Base-by-base conservation (phyloP, 2,113 vertebrate species). In the Aptenodytes patagonicus region DNA sequence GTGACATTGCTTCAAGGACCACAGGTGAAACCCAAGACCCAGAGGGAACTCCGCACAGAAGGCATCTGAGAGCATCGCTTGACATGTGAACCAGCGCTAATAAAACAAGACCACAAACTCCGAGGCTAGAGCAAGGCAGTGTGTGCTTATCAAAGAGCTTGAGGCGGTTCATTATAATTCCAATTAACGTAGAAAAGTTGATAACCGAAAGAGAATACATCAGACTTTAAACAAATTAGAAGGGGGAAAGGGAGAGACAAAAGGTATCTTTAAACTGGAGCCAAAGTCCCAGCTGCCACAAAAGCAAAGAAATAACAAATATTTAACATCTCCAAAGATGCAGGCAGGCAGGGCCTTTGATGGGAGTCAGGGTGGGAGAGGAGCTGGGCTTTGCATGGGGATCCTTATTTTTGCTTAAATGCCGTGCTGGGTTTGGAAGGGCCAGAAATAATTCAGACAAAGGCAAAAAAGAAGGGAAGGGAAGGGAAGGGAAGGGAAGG, bases 1-100 rank as follows among this genome's bases (percentile, higher is more conserved):
- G 3, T 84, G 93, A 94, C 92, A 51, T 89, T 92, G 94, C 95
- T 70, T 90, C 77, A 87, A 93, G 76, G 92, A 93, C 16, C 83
- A 7, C 7, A 1, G 42, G 75, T 13, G 87, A 96, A 87, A 96
- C 58, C 51, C 32, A 13, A 95, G 61, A 49, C 7, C 25, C 40
- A 32, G 31, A 54, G 60, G 95, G 82, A 54, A 85, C 80, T 34
- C 93, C 22, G 0, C 40, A 7, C 24, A 11, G 80, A 11, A 38
- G 51, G 16, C 22, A 40, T 13, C 72, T 0, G 51, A 44, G 72
- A 54, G 64, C 69, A 55, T 69, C 16, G 2, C 68, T 62, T 15
- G 15, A 20, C 60, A 73, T n/a, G 9, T 34, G 87, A 60, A 42
- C 29, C 7, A 5, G 38, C 89, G 68, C 62, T 22, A n/a, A 79